Base-by-base conservation (phyloP, 2,888 invertebrate genomes). In the Drosophila silvestris region DNA sequence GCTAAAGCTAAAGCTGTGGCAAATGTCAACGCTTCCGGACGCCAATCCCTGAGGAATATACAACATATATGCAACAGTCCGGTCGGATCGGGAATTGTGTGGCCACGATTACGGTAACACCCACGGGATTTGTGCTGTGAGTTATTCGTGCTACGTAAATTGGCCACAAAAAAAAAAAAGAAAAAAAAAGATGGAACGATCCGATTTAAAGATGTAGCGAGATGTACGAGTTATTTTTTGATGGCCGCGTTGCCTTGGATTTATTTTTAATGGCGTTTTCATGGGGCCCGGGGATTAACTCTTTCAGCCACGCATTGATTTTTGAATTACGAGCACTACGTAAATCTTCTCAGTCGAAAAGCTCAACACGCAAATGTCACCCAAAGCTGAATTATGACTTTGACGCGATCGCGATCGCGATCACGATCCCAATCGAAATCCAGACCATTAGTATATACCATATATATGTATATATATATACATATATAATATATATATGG, bases 221-320 rank as follows among this genome's bases (percentile, higher is more conserved):
- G 77, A 76, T 76, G 54, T 68, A 78, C 70, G 64, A 75, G 57
- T 57, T 81, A 70, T 76, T 81, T 79, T 81, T 80, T 80, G 77
- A 89, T 85, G 64, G 74, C 68, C 63, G 64, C 74, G 59, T 69
- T 80, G 74, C 66, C 71, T 61, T 62, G 85, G 90, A 84, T 89
- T 85, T 87, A 84, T 82, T 82, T 89, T 85, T 87, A 80, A 85
- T 87, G 85, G 72, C 71, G 57, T 69, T 84, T 79, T 85, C 81
- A 81, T 83, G 81, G 62, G 83, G 68, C 82, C 79, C 71, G 54
- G 66, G 90, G 85, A 87, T 89, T 87, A 85, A 89, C 82, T 71
- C 77, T 75, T 86, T 75, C 68, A 69, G 56, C 41, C 52, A n/a
- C 57, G 41, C 69, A 69, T 68, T 78, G 79, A 79, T 74, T 89